Conservation (phyloP, 2,113 vertebrate genomes). For the Hirundichthys speculiger region DNA sequence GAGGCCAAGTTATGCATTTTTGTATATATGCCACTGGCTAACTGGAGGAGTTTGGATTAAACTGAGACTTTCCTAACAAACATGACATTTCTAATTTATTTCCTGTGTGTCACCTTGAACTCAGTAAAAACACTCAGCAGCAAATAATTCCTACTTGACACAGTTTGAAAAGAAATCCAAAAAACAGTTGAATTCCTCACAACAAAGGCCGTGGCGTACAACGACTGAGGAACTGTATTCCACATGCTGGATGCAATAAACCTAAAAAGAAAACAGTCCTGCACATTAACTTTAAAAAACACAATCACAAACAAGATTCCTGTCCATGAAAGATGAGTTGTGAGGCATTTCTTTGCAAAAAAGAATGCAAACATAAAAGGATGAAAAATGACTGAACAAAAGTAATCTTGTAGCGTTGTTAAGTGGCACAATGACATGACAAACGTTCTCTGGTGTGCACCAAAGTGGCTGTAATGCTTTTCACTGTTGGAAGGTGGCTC, state of each 20-base stretch:
- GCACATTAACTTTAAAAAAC: slow-evolving; percentile 32
- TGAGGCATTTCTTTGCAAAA: slow-evolving; percentile 3
- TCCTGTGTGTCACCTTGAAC: slow-evolving; percentile 4
- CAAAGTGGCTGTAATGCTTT: slow-evolving; percentile 54
- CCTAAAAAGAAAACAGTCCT: not conserved
- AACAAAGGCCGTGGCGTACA: no score
- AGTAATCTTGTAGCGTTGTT: slow-evolving; percentile 43
- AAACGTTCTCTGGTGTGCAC: slow-evolving; percentile 49
- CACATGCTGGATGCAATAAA: no score
- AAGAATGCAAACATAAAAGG: slow-evolving; percentile 43
- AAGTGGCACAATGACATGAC: slow-evolving; percentile 51
- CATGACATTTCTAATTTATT: slow-evolving; percentile 21
- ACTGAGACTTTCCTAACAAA: slow-evolving; percentile 1
- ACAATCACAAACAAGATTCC: slow-evolving; percentile 34
- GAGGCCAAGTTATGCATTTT: not conserved
- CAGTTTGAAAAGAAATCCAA: no score
- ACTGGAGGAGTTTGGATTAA: not conserved
- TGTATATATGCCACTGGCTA: slow-evolving; percentile 8
- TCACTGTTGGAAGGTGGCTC: slow-evolving; percentile 56
- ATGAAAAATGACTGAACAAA: slow-evolving; percentile 54
- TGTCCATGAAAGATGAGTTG: slow-evolving; percentile 35
- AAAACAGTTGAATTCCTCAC: no score
- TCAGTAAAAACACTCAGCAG: slow-evolving; percentile 11
- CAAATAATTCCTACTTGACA: slow-evolving; percentile 3
- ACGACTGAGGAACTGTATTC: no score